Base-by-base conservation (phyloP, 2,113 vertebrate genomes). In the Tympanuchus pallidicinctus region DNA sequence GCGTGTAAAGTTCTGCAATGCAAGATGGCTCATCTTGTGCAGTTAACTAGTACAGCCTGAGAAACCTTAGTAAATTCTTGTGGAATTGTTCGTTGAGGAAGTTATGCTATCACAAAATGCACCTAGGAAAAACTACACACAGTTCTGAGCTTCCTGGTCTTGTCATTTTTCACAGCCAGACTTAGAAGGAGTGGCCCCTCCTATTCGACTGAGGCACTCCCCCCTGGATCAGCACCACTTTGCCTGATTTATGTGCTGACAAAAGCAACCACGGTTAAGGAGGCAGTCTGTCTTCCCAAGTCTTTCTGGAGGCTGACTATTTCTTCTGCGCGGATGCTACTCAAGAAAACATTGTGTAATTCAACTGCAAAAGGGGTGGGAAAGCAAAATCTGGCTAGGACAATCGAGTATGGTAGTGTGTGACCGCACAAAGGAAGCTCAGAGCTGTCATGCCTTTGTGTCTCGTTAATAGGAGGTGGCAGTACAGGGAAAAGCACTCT, bases 251-350 rank as follows among this genome's bases (percentile, higher is more conserved):
- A 93, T 89, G 54, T 72, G 36, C 80, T 89, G 95, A 86, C 86
- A 90, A 93, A 94, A 93, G 54, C 77, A 89, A 76, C 43, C 65
- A 94, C 13, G 24, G 94, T 83, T 95, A 90, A 84, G 80, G 88
- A 86, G 90, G 59, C 83, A 93, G 88, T 75, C 61, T 84, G 83
- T 64, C 77, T 93, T 92, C 73, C 65, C 86, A 65, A 82, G 70
- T 32, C 16, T 89, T 92, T 90, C 70, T 82, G 66, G 30, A 59
- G 65, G 43, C 16, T 69, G 66, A 78, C 79, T 77, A 82, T 61
- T 95, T 89, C 83, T 94, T 86, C 57, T 86, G 48, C 61, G 75
- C 90, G 86, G 80, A 88, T 93, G 88, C 86, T 82, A 24, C 57
- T 86, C 70, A 65, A 78, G 73, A 61, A 88, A 91, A 84, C 1